Percentiles rank a stretch among this genome's conserved stretches.
Evolutionary conservation across 1,140 invertebrate species (phyloP).

Genomic region (Centruroides vittatus): DNA sequence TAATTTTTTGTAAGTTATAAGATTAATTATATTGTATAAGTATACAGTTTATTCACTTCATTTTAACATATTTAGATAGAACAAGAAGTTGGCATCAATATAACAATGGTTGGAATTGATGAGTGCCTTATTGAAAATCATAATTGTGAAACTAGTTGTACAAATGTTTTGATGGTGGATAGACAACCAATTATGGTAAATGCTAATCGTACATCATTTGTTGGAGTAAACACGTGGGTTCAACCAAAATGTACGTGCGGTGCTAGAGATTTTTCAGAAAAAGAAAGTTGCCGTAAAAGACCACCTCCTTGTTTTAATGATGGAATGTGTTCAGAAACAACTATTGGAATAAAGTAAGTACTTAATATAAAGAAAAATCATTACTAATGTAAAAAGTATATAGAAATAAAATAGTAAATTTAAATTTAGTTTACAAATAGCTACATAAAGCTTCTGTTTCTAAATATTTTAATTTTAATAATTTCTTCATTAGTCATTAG

Average conservation of each 20-base stretch:
- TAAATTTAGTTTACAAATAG: too few species aligned
- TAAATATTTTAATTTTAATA: too few species aligned
- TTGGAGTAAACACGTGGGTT: conserved; percentile 71
- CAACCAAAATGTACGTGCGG: conserved; percentile 63
- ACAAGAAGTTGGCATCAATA: conserved; percentile 80
- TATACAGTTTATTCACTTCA: neutral
- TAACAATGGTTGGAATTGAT: conserved; percentile 95
- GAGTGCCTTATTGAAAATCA: conserved; percentile 87
- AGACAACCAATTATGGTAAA: conserved; percentile 88
- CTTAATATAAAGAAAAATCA: neutral
- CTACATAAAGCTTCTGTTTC: too few species aligned
- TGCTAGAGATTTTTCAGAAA: conserved; percentile 78
- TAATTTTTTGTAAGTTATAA: neutral
- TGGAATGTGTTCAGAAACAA: conserved; percentile 47
- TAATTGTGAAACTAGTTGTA: conserved; percentile 82
- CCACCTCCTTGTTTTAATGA: conserved; percentile 75
- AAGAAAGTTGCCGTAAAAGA: conserved; percentile 72
- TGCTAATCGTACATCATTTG: conserved; percentile 86
- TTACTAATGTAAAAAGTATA: too few species aligned
- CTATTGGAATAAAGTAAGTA: conserved; percentile 12
- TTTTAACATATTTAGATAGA: conserved; percentile 44
- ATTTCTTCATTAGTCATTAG: too few species aligned
- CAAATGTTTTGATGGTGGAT: conserved; percentile 77
- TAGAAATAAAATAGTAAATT: too few species aligned
- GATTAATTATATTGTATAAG: neutral